Base-by-base conservation (phyloP, 2,888 invertebrate species). In the Lobophora halterata region DNA sequence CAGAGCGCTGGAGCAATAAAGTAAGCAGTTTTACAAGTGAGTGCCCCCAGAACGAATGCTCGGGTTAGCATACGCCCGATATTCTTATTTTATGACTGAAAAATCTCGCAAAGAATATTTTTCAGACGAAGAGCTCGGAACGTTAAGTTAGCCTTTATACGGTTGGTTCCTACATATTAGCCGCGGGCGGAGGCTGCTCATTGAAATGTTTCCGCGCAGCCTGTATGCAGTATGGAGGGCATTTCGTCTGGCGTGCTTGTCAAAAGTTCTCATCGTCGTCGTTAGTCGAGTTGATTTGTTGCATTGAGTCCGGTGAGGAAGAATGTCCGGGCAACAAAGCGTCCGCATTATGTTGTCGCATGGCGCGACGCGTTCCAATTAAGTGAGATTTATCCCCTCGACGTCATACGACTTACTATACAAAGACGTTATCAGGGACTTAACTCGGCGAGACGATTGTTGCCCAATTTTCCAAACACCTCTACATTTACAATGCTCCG, bases 391-490 rank as follows among this genome's bases (percentile, higher is more conserved):
- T 74, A 77, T 79, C 71, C 71, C 71, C 64, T 69, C 64, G 59
- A 62, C 66, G 70, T 71, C 71, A 69, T 72, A 68, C 67, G 65
- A 72, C 67, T 74, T 65, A 35, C 39, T 38, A 73, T 72, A 66
- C 63, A 67, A 72, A 79, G 77, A 75, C 77, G 76, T 80, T 80
- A 80, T 81, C 78, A 76, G 71, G 79, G 77, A 76, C 77, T 81
- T 78, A 77, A 79, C 74, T 76, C 71, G 70, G 67, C 70, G 73
- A 71, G 73, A 76, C 75, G 76, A 79, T 82, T 83, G 81, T 81
- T 73, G 77, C 74, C 75, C 77, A 79, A 83, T 81, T 81, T 81
- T 79, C 79, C 77, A 81, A 82, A 81, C 82, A 80, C 78, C 73
- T 77, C 59, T 64, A 81, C 79, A 79, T 77, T 59, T 64, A 81